These are phyloP conservation scores for Diorhabda sublineata DNA, from an alignment of 1,140 invertebrate species.

Conservation along the genomic window DNA sequence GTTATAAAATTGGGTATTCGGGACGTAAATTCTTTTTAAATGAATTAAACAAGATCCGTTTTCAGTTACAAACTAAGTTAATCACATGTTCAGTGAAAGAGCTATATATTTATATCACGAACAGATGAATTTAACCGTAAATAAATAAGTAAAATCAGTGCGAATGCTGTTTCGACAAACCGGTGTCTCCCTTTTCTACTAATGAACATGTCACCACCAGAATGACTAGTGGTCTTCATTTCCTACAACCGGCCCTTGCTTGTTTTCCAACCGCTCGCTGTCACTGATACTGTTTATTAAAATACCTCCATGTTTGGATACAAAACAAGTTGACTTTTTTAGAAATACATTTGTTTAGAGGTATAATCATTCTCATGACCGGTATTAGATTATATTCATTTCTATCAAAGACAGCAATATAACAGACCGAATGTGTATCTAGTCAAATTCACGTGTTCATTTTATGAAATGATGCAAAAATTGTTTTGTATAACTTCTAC, in stretches of 20 bases:
- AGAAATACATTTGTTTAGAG: not conserved
- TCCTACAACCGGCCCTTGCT: conserved; percentile 22
- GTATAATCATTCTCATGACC: too few species aligned
- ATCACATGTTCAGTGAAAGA: not conserved
- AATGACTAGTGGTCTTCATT: conserved; percentile 39
- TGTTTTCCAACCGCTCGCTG: conserved; percentile 9
- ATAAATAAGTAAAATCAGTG: conserved; percentile 32
- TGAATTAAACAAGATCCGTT: too few species aligned
- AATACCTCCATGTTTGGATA: not conserved
- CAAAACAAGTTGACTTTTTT: not conserved
- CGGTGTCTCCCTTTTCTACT: conserved; percentile 22
- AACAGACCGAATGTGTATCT: too few species aligned
- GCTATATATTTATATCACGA: conserved; percentile 27
- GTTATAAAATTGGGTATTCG: too few species aligned
- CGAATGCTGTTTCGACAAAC: conserved; percentile 11
- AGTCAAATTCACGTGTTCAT: too few species aligned
- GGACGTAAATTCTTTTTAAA: too few species aligned
- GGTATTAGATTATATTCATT: too few species aligned
- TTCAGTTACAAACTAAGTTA: not conserved
- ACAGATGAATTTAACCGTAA: conserved; percentile 23
- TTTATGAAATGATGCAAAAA: too few species aligned
- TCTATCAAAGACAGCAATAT: too few species aligned
- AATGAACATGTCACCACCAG: conserved; percentile 38
- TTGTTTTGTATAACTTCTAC: too few species aligned
- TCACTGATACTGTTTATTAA: conserved; percentile 17